phyloP scores from a whole-genome alignment of 2,797 vertebrate genomes.

The Epinephelus malabaricus region DNA sequence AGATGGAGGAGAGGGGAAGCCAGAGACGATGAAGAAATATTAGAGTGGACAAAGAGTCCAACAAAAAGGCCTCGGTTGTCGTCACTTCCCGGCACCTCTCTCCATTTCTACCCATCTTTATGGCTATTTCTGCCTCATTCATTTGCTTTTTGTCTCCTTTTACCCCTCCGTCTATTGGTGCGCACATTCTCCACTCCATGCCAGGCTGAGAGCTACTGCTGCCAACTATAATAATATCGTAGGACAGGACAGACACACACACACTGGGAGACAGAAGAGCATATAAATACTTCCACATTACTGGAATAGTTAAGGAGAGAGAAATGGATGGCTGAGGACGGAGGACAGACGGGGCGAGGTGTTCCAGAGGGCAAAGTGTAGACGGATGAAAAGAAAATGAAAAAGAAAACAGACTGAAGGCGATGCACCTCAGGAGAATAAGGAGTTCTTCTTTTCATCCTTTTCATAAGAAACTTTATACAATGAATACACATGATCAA shows the following conservation, averaged over 20 bases:
- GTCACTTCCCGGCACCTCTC: slow-evolving; percentile 19
- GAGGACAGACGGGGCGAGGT: slow-evolving; percentile 64
- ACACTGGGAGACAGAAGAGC: slow-evolving; percentile 47
- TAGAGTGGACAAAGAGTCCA: not conserved
- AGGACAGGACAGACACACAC: slow-evolving; percentile 40
- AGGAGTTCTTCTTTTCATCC: slow-evolving; percentile 1
- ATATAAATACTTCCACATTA: slow-evolving; percentile 80
- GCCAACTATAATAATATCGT: slow-evolving; percentile 84
- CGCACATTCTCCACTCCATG: slow-evolving; percentile 61
- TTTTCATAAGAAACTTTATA: too few relatives aligned
- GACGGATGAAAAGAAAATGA: slow-evolving; percentile 61
- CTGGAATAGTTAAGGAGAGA: slow-evolving; percentile 73
- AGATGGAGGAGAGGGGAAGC: not conserved
- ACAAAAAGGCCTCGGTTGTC: too few relatives aligned
- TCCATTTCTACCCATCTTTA: slow-evolving; percentile 28
- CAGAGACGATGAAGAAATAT: slow-evolving; percentile 28
- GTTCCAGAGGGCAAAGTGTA: slow-evolving; percentile 68
- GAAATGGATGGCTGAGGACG: slow-evolving; percentile 54
- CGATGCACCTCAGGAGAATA: slow-evolving; percentile 1
- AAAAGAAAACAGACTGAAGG: slow-evolving; percentile 39
- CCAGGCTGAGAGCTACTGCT: slow-evolving; percentile 49
- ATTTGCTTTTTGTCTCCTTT: slow-evolving; percentile 31
- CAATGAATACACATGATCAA: too few relatives aligned
- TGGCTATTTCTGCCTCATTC: slow-evolving; percentile 36
- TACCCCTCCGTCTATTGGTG: slow-evolving; percentile 48